Evolutionary conservation across 2,888 invertebrate genomes (phyloP).

Genomic region (Sturmia bella): DNA sequence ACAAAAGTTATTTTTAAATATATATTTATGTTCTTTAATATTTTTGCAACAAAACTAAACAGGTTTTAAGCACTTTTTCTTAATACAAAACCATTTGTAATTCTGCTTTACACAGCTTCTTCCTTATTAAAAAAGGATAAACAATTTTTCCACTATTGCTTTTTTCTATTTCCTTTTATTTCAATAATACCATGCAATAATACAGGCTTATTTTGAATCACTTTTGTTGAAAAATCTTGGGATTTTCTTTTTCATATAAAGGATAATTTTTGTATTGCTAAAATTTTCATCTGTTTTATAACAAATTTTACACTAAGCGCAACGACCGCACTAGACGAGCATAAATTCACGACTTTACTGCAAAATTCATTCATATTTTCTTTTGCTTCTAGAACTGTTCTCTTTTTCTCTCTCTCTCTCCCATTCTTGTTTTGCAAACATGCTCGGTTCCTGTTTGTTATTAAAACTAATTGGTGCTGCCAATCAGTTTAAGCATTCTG

Average conservation of each 20-base stretch:
- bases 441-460: constrained; percentile 33
- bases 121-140: constrained; percentile 19
- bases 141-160: not conserved
- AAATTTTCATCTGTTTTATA: constrained; percentile 51
- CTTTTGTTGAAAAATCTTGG: not conserved
- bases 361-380: constrained; percentile 65
- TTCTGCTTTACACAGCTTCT: not conserved
- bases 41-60: constrained; percentile 16
- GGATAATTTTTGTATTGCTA: constrained; percentile 26
- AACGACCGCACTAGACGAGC: constrained; percentile 63
- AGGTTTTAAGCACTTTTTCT: constrained; percentile 14
- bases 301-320: constrained; percentile 39
- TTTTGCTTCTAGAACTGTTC: constrained; percentile 38
- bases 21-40: constrained; percentile 1
- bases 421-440: not conserved
- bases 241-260: constrained; percentile 9
- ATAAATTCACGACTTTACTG: constrained; percentile 61
- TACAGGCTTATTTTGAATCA: not conserved
- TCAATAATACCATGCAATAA: not conserved
- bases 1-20: constrained; percentile 31
- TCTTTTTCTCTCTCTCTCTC: constrained; percentile 25
- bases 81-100: not conserved
- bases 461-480: constrained; percentile 18
- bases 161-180: not conserved
- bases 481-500: not conserved